Conservation (phyloP, 2,888 invertebrate species). For the Caenorhabditis virilis region DNA sequence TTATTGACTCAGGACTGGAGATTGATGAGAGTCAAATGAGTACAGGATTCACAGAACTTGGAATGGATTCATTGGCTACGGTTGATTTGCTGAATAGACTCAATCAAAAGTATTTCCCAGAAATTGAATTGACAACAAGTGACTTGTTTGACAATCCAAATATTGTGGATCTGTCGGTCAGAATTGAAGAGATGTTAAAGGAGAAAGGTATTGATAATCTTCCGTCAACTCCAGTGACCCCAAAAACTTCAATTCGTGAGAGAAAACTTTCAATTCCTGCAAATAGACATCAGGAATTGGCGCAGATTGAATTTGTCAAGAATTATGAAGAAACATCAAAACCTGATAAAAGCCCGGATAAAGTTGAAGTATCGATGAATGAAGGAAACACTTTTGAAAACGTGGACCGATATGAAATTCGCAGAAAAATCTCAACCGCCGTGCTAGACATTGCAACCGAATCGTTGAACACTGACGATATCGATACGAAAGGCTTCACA, state of each 20-base stretch:
- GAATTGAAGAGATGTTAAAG: slow-evolving; percentile 19
- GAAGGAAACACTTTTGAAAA: background rate
- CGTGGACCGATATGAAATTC: slow-evolving; percentile 18
- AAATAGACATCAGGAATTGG: slow-evolving; percentile 21
- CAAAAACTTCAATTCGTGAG: slow-evolving; percentile 27
- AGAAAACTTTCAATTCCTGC: slow-evolving; percentile 35
- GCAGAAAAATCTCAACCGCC: slow-evolving; percentile 17
- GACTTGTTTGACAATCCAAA: slow-evolving; percentile 46
- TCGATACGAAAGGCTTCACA: slow-evolving; percentile 44
- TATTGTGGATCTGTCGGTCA: slow-evolving; percentile 23
- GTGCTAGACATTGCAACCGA: slow-evolving; percentile 33
- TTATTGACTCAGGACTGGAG: slow-evolving; percentile 31
- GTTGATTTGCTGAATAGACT: slow-evolving; percentile 56
- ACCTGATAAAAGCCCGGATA: no score
- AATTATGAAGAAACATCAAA: slow-evolving; percentile 12
- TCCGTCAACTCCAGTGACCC: slow-evolving; percentile 11
- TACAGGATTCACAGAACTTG: slow-evolving; percentile 56
- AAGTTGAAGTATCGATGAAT: background rate
- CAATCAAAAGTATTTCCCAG: slow-evolving; percentile 42
- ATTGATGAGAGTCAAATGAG: slow-evolving; percentile 32
- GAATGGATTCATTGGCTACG: slow-evolving; percentile 58
- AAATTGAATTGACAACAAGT: slow-evolving; percentile 38
- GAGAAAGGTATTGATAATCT: slow-evolving; percentile 21
- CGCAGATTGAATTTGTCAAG: slow-evolving; percentile 35
- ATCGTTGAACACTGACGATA: slow-evolving; percentile 24